A percentile compares a stretch with the other conserved stretches of the same genome.
Conservation (phyloP, 2,888 invertebrate genomes). For the Drosophila vallismaia region DNA sequence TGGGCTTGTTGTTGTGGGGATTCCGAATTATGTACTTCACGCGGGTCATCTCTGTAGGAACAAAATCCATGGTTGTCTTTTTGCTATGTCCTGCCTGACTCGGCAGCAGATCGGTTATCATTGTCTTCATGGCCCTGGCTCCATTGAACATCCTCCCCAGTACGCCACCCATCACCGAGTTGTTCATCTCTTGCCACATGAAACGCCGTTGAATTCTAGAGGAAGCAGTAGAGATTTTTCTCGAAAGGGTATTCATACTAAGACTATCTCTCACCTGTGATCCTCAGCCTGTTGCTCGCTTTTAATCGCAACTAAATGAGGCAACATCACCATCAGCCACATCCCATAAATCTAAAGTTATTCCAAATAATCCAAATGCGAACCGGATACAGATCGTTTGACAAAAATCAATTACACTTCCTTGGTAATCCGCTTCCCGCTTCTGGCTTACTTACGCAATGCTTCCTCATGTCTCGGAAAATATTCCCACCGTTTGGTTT, state of each 20-base stretch:
- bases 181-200: constrained; percentile 83
- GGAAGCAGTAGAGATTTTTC: neutral
- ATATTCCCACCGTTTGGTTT: constrained; percentile 26
- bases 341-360: constrained; percentile 51
- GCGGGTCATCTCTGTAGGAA: constrained; percentile 78
- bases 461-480: constrained; percentile 64
- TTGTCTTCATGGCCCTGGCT: constrained; percentile 75
- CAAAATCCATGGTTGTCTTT: constrained; percentile 58
- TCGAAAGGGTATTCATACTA: neutral
- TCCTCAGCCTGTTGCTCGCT: constrained; percentile 64
- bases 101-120: constrained; percentile 75
- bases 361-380: constrained; percentile 6
- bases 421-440: constrained; percentile 13
- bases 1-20: constrained; percentile 77
- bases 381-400: constrained; percentile 22
- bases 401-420: constrained; percentile 40
- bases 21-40: constrained; percentile 80
- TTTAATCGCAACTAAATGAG: constrained; percentile 28
- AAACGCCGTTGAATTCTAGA: constrained; percentile 81
- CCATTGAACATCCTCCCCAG: constrained; percentile 76
- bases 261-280: constrained; percentile 56
- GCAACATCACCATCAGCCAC: constrained; percentile 45
- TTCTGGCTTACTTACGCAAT: constrained; percentile 69
- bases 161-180: constrained; percentile 71
- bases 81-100: constrained; percentile 48